Percentiles rank a stretch among this genome's conserved stretches.
Evolutionary conservation across 2,888 invertebrate genomes (phyloP).

Genomic region (Syritta pipiens): DNA sequence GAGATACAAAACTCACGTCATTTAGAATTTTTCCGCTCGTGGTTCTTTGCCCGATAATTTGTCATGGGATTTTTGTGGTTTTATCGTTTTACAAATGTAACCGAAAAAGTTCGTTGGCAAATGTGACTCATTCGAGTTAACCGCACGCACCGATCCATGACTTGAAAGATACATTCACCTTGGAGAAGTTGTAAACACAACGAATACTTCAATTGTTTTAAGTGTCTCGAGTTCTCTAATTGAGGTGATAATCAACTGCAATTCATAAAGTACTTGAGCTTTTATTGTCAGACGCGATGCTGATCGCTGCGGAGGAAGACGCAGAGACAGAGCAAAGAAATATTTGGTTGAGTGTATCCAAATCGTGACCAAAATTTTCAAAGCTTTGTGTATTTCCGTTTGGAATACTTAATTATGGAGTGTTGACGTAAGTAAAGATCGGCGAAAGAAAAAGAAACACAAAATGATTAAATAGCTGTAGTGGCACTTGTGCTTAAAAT

Average conservation of each 20-base stretch:
- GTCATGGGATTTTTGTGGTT: slow-evolving; percentile 17
- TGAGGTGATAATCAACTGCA: slow-evolving; percentile 8
- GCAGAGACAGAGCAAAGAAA: neutral
- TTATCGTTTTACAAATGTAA: no score
- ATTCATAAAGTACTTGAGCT: no score
- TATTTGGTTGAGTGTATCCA: neutral
- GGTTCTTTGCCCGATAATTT: neutral
- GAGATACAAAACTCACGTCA: neutral
- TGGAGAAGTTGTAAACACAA: no score
- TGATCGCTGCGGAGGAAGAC: no score
- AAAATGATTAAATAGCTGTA: slow-evolving; percentile 6
- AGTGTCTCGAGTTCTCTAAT: no score
- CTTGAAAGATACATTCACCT: no score
- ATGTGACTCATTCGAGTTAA: no score
- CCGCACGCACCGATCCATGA: no score
- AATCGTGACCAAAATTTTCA: slow-evolving; percentile 22
- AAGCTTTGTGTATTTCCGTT: slow-evolving; percentile 23
- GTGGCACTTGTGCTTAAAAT: slow-evolving; percentile 7
- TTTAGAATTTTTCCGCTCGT: neutral
- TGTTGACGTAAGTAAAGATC: slow-evolving; percentile 31
- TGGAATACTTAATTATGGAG: slow-evolving; percentile 28
- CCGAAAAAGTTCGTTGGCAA: neutral
- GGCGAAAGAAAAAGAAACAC: neutral
- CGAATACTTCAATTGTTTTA: no score
- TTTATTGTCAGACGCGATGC: neutral